These are phyloP conservation scores for Apamea epomidion DNA, from an alignment of 2,888 invertebrate genomes.

Conservation along the genomic window DNA sequence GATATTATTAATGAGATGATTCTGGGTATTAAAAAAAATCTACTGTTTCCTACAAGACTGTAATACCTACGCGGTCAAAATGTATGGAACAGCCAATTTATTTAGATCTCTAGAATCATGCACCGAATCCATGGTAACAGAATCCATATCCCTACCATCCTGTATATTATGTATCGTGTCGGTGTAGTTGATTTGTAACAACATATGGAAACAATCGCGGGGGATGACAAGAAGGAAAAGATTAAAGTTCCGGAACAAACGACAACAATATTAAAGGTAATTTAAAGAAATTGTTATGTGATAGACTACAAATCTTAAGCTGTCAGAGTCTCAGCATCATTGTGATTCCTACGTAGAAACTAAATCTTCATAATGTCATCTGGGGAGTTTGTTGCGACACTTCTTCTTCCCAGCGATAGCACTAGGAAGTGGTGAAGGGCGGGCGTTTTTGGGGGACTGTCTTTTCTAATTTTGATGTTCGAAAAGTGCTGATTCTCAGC, in stretches of 20 bases:
- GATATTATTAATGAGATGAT: too few species aligned
- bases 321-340: background rate
- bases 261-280: background rate
- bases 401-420: too few species aligned
- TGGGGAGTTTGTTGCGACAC: background rate
- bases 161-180: too few species aligned
- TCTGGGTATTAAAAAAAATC: too few species aligned
- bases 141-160: too few species aligned
- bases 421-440: too few species aligned
- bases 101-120: background rate
- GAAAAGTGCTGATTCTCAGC: too few species aligned
- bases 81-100: background rate
- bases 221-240: background rate
- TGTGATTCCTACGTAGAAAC: background rate
- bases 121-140: too few species aligned
- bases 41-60: background rate
- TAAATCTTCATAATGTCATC: background rate
- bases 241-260: background rate
- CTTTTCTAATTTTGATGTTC: too few species aligned
- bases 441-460: too few species aligned
- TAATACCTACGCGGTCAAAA: background rate
- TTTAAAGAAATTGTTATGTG: background rate
- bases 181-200: background rate
- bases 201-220: background rate
- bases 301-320: background rate